Conservation (phyloP, 2,888 invertebrate species). For the Athalia circularis region DNA sequence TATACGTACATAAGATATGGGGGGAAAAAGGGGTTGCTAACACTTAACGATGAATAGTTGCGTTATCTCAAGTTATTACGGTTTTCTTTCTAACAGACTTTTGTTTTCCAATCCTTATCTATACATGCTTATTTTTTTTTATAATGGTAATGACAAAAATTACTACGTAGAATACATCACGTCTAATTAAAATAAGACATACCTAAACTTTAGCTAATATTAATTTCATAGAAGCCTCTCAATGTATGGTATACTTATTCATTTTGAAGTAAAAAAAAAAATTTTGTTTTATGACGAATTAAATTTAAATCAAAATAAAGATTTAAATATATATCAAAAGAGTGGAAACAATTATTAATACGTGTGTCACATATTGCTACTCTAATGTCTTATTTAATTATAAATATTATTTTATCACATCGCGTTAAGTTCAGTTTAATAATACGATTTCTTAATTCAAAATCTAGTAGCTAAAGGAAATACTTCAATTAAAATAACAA, state of each 20-base stretch:
- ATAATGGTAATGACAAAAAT: not conserved
- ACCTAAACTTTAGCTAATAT: too few relatives aligned
- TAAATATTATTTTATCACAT: constrained; percentile 22
- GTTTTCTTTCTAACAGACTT: not conserved
- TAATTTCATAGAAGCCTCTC: too few relatives aligned
- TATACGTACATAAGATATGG: not conserved
- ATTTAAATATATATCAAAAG: too few relatives aligned
- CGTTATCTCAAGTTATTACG: not conserved
- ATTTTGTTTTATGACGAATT: too few relatives aligned
- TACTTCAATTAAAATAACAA: not conserved
- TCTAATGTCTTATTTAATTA: not conserved
- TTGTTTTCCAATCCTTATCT: not conserved
- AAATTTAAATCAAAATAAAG: too few relatives aligned
- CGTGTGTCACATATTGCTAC: not conserved
- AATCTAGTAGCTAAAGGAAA: not conserved
- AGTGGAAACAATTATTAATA: not conserved
- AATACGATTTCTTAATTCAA: not conserved
- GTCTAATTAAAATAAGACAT: too few relatives aligned
- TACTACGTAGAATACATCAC: too few relatives aligned
- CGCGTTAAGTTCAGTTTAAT: constrained; percentile 16
- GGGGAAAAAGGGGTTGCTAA: not conserved
- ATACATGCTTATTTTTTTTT: not conserved
- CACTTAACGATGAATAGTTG: too few relatives aligned
- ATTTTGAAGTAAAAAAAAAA: too few relatives aligned
- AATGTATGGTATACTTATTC: too few relatives aligned